Percentiles rank a stretch among this genome's conserved stretches.
Conservation (phyloP, 2,797 vertebrate species). For the Gadopsis marmoratus region DNA sequence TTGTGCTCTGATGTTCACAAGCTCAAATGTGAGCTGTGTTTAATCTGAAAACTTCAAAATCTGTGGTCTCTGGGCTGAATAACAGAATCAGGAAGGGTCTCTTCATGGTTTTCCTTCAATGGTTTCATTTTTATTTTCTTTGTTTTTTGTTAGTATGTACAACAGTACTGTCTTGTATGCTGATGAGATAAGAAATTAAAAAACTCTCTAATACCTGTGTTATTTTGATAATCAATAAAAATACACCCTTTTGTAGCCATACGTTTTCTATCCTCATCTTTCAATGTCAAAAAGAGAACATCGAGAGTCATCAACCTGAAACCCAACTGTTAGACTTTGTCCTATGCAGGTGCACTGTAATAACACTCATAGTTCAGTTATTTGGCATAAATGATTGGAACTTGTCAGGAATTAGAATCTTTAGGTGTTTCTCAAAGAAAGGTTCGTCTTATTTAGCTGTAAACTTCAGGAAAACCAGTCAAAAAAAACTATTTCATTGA, state of each 20-base stretch:
- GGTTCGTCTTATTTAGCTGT: neutral
- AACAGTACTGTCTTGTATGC: neutral
- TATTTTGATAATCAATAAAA: conserved; percentile 5
- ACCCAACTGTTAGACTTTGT: neutral
- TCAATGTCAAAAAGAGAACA: neutral
- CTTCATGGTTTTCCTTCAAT: neutral
- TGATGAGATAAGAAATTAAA: neutral
- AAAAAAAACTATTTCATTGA: neutral
- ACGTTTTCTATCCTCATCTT: neutral
- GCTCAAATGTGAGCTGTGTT: neutral
- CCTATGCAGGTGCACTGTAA: neutral
- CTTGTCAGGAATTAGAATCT: neutral
- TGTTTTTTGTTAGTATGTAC: neutral
- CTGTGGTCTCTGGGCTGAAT: neutral
- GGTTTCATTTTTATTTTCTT: neutral
- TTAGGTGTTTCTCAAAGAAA: neutral
- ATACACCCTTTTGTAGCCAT: neutral
- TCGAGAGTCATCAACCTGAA: neutral
- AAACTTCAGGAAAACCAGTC: no score
- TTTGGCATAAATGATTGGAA: neutral
- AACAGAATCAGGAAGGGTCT: neutral
- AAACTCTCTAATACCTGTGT: conserved; percentile 3
- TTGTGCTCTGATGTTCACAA: neutral
- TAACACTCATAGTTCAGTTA: neutral
- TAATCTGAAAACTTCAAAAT: neutral